Evolutionary conservation across 2,797 vertebrate genomes (phyloP), one percentile per base, ranked within the genome.

Genomic region (Labeo calbasu): DNA sequence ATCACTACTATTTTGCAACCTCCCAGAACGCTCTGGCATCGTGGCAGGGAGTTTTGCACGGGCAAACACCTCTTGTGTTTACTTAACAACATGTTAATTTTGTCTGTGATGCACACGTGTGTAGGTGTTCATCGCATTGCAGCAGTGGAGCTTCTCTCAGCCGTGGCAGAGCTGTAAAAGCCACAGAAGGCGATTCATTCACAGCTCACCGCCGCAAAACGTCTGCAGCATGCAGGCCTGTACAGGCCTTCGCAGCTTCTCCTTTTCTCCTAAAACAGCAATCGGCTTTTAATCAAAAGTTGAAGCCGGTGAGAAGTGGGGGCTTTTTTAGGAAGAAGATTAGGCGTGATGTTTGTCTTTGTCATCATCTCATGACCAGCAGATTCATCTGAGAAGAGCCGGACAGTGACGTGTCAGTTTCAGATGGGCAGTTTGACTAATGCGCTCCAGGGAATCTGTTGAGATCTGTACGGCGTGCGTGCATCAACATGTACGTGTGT

Each of bases 341-440:
- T 4, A 36, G 7, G 2, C 77, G 17, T n/a, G 66, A 61, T 21
- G n/a, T 23, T 68, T 25, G 32, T 69, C 13, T 14, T 6, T 14
- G 21, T 23, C 28, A 15, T 53, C 32, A 66, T 25, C 59, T 7
- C 4, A 53, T 53, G 51, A 53, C 51, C 51, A 23, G n/a, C 57
- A 61, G n/a, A 61, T 61, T 70, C 4, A 10, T 12, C 1, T 70
- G 32, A 55, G 5, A 40, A 51, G 15, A 5, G 51, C 2, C 55
- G n/a, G n/a, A 81, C 68, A 36, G 48, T 53, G 19, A n/a, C 8
- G 5, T 40, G 21, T 43, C 13, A 13, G 57, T 63, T 61, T 77
- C 28, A 23, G 25, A 13, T 77, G 77, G 84, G 28, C 53, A 78
- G 10, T n/a, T 28, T 46, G 25, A 63, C 25, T 63, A 28, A 68